Evolutionary conservation across 2,113 vertebrate genomes (phyloP), one percentile per base, ranked within the genome.

Genomic region (Semicossyphus pulcher): DNA sequence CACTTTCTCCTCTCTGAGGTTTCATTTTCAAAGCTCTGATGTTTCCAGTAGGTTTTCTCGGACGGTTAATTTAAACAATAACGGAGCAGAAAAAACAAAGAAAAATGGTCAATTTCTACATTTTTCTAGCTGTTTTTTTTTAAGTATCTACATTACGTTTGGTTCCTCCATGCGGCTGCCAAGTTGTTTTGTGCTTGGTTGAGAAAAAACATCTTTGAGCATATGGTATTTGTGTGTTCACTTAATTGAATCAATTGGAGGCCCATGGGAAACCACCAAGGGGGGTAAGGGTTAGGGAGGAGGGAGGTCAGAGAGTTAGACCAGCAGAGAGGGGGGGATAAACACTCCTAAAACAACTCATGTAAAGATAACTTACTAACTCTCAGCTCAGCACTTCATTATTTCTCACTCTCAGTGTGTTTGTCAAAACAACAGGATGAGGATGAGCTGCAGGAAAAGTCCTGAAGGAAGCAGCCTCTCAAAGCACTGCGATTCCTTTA

Each of bases 181-280:
- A 49, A 29, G 48, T 29, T 28, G 81, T 53, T 63, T 69, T 81
- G 70, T 31, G 49, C 28, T 25, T 14, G 54, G 78, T 73, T 47
- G 63, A 87, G 85, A 84, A 80, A 81, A 83, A 76, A 78, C 80
- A 78, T 65, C 78, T 88, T 84, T 48, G 57, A 84, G 76, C 89
- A 87, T 91, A 91, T 82, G 76, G 85, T 88, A 80, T 85, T 82
- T 88, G 91, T 90, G 81, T 92, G 85, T 90, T 86, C 84, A 72
- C 80, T 88, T 92, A 92, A 92, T 91, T 92, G 91, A 92, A 82
- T 91, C 88, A 91, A 92, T 79, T 89, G 87, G 80, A 86, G 81
- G 77, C 41, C 83, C 89, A 89, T 92, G 90, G 89, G 92, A 93
- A 92, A 88, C 86, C 89, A 88, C 86, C 26, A 28, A 75, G 84